Conservation (phyloP, 1,140 invertebrate species). For the Trypoxylus dichotomus region DNA sequence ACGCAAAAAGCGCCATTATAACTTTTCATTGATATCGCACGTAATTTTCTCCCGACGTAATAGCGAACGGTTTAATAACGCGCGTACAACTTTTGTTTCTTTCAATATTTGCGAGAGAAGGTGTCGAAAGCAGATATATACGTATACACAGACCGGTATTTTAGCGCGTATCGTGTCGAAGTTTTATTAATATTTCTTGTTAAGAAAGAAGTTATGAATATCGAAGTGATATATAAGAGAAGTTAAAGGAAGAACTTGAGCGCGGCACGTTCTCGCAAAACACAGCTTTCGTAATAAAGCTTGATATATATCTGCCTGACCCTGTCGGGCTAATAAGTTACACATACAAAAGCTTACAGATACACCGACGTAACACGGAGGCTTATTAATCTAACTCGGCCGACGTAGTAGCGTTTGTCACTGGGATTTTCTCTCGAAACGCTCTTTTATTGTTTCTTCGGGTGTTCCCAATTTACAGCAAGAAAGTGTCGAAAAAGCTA, state of each 20-base stretch:
- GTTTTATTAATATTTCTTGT: background rate
- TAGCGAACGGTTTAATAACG: background rate
- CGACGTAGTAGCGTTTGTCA: too few relatives aligned
- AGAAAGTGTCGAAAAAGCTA: too few relatives aligned
- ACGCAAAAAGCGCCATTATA: background rate
- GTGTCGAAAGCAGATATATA: background rate
- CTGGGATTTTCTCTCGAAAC: too few relatives aligned
- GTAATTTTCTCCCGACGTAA: background rate
- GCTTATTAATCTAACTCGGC: too few relatives aligned
- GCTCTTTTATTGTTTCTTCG: too few relatives aligned
- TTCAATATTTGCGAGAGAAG: background rate
- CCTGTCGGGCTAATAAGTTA: too few relatives aligned
- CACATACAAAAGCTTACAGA: too few relatives aligned
- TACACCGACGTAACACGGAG: too few relatives aligned
- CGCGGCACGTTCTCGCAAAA: too few relatives aligned
- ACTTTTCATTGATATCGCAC: background rate
- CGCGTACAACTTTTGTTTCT: background rate
- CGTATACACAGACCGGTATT: background rate
- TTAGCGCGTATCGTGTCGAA: background rate
- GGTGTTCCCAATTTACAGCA: too few relatives aligned
- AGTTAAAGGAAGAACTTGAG: background rate
- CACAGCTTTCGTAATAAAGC: too few relatives aligned
- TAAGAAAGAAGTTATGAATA: slow-evolving; percentile 3
- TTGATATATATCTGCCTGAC: too few relatives aligned
- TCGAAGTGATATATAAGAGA: background rate